Conservation (phyloP, 2,888 invertebrate species). For the Chloroclystis v-ata region DNA sequence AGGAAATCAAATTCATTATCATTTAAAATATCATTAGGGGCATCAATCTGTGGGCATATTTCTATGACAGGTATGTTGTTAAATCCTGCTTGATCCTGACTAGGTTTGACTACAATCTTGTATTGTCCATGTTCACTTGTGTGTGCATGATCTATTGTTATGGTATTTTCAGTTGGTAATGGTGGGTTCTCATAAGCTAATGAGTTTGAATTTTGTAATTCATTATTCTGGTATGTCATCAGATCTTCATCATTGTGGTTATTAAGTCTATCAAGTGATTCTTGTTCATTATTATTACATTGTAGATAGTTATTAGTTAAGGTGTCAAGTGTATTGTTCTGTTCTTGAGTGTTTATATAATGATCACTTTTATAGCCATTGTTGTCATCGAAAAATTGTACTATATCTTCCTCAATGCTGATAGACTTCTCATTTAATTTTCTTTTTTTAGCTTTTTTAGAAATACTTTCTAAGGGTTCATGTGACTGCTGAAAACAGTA, state of each 20-base stretch:
- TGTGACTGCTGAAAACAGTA: not conserved
- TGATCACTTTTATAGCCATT: not conserved
- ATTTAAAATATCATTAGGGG: not conserved
- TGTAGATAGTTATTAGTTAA: too few relatives aligned
- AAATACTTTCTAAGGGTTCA: not conserved
- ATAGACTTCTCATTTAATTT: not conserved
- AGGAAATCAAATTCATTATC: not conserved
- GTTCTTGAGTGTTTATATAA: too few relatives aligned
- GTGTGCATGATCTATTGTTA: not conserved
- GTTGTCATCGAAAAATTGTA: not conserved
- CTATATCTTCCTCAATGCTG: too few relatives aligned
- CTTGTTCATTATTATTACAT: not conserved
- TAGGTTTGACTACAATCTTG: constrained; percentile 10
- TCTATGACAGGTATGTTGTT: constrained; percentile 13
- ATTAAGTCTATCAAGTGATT: not conserved
- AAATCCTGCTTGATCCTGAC: not conserved
- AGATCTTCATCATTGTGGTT: not conserved
- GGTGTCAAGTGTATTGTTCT: too few relatives aligned
- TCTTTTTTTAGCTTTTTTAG: not conserved
- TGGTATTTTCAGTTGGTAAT: not conserved
- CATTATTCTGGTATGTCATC: not conserved
- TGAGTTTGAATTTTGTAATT: not conserved
- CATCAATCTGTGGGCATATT: constrained; percentile 4
- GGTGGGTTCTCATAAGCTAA: not conserved
- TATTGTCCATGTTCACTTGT: constrained; percentile 1